phyloP scores from a whole-genome alignment of 2,113 vertebrate genomes.

The Stigmatopora nigra region DNA sequence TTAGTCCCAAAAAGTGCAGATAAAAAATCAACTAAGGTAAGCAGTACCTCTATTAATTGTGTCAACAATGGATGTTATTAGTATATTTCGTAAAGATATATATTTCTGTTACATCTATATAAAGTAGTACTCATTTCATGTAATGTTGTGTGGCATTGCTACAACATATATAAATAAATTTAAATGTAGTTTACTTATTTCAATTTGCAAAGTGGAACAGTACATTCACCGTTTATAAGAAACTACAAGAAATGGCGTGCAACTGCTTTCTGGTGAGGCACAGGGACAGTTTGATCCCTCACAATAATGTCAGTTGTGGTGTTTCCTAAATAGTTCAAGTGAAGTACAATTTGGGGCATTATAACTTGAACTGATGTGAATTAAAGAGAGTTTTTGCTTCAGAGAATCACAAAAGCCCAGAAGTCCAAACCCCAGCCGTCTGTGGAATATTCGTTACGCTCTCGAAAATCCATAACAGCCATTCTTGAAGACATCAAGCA shows the following conservation, averaged over 20 bases:
- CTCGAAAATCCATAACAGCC: slow-evolving; percentile 66
- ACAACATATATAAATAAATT: no score
- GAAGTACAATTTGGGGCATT: not conserved
- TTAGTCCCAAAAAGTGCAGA: slow-evolving; percentile 61
- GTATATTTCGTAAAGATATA: not conserved
- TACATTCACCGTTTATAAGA: no score
- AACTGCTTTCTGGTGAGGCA: no score
- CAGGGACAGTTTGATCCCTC: no score
- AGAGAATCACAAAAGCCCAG: slow-evolving; percentile 64
- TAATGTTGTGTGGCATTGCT: no score
- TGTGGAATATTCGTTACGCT: slow-evolving; percentile 57
- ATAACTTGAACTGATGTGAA: not conserved
- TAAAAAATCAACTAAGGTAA: slow-evolving; percentile 76
- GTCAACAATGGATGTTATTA: not conserved
- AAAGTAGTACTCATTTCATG: no score
- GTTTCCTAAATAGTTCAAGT: not conserved
- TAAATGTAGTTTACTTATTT: no score
- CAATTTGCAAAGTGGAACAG: no score
- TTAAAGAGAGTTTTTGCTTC: not conserved
- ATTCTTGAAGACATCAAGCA: slow-evolving; percentile 55
- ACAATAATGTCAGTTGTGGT: not conserved
- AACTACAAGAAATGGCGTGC: no score
- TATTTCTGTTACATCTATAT: not conserved
- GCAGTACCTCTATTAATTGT: not conserved
- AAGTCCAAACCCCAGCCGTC: slow-evolving; percentile 47